Evolutionary conservation across 2,888 invertebrate genomes (phyloP).

Genomic region (Camponotus fellah): DNA sequence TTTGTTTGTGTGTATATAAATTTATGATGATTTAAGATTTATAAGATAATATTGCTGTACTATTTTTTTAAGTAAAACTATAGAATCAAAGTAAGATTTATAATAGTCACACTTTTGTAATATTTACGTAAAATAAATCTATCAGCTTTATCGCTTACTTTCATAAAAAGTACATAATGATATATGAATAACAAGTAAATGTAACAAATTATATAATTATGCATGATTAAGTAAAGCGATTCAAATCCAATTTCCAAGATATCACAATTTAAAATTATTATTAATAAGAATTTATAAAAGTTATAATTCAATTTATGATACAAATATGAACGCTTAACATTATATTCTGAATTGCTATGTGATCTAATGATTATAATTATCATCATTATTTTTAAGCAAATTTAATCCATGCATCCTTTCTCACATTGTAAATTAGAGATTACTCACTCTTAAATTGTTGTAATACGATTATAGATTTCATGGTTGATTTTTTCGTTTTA

Average conservation of each 20-base stretch:
- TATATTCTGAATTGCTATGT: not conserved
- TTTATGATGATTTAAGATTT: not conserved
- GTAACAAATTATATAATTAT: not conserved
- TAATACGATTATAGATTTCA: slow-evolving; percentile 81
- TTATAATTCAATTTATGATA: not conserved
- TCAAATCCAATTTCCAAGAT: not conserved
- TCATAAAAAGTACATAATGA: not conserved
- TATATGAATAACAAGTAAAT: no score
- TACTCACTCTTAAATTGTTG: slow-evolving; percentile 84
- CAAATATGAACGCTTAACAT: not conserved
- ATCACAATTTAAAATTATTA: not conserved
- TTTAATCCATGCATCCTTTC: not conserved
- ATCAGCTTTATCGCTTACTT: not conserved
- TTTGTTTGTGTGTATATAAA: not conserved
- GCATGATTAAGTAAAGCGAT: not conserved
- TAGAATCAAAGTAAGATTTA: not conserved
- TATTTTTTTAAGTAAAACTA: not conserved
- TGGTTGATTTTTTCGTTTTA: slow-evolving; percentile 71
- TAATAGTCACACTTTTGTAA: not conserved
- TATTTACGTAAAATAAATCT: slow-evolving; percentile 1
- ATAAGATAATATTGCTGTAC: no score
- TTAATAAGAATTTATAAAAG: not conserved
- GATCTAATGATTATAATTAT: not conserved
- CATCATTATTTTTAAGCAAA: not conserved
- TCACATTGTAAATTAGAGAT: not conserved